Evolutionary conservation across 2,797 vertebrate species (phyloP), one percentile per base, ranked within the genome.

Genomic region (Peromyscus melanophrys): DNA sequence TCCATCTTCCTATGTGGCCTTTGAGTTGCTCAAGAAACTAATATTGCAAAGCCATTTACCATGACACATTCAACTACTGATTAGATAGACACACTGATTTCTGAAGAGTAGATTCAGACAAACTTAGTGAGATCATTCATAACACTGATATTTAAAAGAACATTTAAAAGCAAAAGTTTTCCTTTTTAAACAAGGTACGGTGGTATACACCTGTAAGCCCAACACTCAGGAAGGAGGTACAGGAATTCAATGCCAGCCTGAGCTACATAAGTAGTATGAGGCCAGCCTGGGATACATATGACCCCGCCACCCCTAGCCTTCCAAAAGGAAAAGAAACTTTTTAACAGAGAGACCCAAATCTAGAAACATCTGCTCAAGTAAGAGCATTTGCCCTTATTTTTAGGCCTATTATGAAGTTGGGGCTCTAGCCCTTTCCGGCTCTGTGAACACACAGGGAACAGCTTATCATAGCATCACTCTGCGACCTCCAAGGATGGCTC

Each of bases 401-500:
- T 98, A 97, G 97, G 97, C 25, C 86, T 92, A 85, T 91, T 94
- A 96, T 85, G 96, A 96, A 96, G 85, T 92, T 77, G 87, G 87
- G 86, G 89, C n/a, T 86, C 46, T 29, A 73, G 71, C 49, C 59
- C 65, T 83, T 84, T 95, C 92, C 23, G 12, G 80, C 46, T 80
- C 91, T 95, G 57, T 81, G 96, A 97, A 96, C 9, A 59, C 93
- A 97, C 55, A 94, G 95, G 94, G 95, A 98, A 97, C n/a, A 75
- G 65, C 93, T 94, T 97, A 98, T 77, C 96, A 93, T 31, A 97
- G 95, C 95, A 97, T 71, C 96, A 95, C 97, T 97, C 85, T 98
- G 59, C 98, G 98, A 98, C 98, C 98, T 98, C 97, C 46, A 63
- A 98, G 98, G 98, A 98, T 86, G 97, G 96, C 96, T 97, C 97